phyloP scores from a whole-genome alignment of 2,797 vertebrate genomes.

The Melanogrammus aeglefinus region DNA sequence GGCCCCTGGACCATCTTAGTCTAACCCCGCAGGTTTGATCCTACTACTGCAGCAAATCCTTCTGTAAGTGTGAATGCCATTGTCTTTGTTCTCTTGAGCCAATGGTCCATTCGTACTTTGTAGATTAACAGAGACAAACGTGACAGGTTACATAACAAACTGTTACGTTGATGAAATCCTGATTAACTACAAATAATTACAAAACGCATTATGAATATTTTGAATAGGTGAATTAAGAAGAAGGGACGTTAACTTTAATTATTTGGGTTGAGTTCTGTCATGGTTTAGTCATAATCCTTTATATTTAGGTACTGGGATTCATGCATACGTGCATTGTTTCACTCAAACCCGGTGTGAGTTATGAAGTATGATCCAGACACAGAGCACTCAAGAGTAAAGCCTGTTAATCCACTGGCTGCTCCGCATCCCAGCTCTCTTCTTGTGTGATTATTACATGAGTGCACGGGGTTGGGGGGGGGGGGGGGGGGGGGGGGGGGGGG shows the following conservation, averaged over 20 bases:
- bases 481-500: no score
- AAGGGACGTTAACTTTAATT: background rate
- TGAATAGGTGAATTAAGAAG: background rate
- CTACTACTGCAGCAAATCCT: background rate
- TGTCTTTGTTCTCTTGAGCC: background rate
- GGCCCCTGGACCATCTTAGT: background rate
- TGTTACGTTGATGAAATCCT: background rate
- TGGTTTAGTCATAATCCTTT: background rate
- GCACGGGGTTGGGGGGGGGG: background rate
- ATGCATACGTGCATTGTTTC: background rate
- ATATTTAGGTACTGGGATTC: background rate
- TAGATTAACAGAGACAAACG: background rate
- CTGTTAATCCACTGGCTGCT: background rate
- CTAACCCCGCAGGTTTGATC: background rate
- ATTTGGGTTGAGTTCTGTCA: background rate
- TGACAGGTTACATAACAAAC: background rate
- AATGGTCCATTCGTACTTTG: background rate
- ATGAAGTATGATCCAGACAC: background rate
- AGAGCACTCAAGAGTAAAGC: background rate
- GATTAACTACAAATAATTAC: background rate
- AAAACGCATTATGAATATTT: constrained; percentile 3
- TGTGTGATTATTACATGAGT: background rate
- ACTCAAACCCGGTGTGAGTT: background rate
- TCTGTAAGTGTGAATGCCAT: background rate
- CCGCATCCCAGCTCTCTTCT: background rate